Evolutionary conservation across 1,140 invertebrate species (phyloP), one percentile per base, ranked within the genome.

Genomic region (Parasteatoda tepidariorum): DNA sequence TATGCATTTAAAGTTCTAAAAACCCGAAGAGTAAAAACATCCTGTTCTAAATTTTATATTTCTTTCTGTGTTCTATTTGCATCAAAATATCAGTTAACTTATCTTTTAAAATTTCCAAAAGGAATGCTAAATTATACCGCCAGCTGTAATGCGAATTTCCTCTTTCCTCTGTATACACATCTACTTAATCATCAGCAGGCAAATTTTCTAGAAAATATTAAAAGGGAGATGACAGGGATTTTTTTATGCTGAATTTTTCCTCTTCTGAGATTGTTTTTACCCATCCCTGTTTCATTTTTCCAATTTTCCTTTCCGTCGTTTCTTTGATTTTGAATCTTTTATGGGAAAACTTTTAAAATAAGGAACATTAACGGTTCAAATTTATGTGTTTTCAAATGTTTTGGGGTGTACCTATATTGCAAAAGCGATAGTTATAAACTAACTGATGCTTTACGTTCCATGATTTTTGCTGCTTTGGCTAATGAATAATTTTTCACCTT

Each of bases 131-230:
- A 66, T 31, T 18, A 33, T 33, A 33, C 28, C 9, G 31, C 34
- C 62, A 66, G 62, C 62, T 66, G 62, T 31, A 18, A 66, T 66
- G 62, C 62, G 34, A 66, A 66, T 66, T 66, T 66, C 30, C 62
- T 28, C 22, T 7, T 4, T 66, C 28, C 30, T n/a, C 62, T n/a
- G 15, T 24, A 66, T 28, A 28, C n/a, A n/a, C n/a, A 31, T 31
- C 62, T 9, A 33, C 62, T 66, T 34, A 33, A 66, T 66, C 5
- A n/a, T 9, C 9, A 66, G 62, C 22, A 66, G 34, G 34, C 62
- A 66, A 66, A 66, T 66, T 66, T 66, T 31, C 18, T 33, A 66
- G 31, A 66, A 66, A 66, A 66, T 34, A 66, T 31, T n/a, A n/a
- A n/a, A n/a, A n/a, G 31, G 62, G 15, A 28, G 62, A 66, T 66